A percentile compares a stretch with the other conserved stretches of the same genome.
Evolutionary conservation across 2,797 vertebrate species (phyloP).

Genomic region (Spheniscus humboldti): DNA sequence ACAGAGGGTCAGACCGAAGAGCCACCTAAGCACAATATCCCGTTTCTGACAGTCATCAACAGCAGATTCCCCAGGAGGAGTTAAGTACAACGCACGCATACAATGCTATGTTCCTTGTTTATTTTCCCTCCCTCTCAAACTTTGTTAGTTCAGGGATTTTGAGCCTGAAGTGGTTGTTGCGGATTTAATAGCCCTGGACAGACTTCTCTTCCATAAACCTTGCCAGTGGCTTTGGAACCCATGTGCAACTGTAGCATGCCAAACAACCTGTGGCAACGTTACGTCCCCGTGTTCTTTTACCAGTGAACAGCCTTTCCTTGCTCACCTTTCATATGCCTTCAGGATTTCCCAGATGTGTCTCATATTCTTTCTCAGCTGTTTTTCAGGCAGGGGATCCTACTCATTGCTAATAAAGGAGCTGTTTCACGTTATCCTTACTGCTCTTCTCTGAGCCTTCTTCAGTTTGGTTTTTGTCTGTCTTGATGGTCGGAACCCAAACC

Average conservation of each 20-base stretch:
- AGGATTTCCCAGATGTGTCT: background rate
- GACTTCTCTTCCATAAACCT: background rate
- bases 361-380: background rate
- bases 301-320: background rate
- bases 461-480: background rate
- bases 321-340: background rate
- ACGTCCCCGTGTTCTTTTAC: accelerated
- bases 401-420: background rate
- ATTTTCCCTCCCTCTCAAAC: background rate
- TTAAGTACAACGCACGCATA: background rate
- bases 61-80: background rate
- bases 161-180: background rate
- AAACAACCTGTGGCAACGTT: accelerated
- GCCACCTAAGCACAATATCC: background rate
- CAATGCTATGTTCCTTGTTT: background rate
- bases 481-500: background rate
- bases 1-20: background rate
- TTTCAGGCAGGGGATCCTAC: background rate
- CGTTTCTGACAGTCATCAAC: background rate
- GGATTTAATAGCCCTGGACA: background rate
- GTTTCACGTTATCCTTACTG: background rate
- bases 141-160: background rate
- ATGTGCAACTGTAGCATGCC: accelerated
- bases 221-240: background rate
- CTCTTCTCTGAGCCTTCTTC: background rate